These are phyloP conservation scores for Alca torda DNA, from an alignment of 2,797 vertebrate species.

Conservation along the genomic window DNA sequence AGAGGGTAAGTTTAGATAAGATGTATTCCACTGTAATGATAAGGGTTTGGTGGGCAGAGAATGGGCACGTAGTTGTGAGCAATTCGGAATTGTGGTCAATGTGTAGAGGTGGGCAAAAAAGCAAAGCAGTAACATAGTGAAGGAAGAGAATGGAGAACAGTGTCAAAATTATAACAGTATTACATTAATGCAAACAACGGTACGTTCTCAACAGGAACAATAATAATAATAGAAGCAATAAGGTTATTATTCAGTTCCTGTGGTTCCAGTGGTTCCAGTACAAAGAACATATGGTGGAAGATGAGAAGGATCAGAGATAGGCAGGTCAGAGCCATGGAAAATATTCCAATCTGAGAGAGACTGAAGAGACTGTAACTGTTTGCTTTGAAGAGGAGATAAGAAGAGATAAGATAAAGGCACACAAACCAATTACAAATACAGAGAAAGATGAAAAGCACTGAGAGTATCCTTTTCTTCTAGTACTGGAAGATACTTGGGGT, in stretches of 20 bases:
- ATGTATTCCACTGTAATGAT: background rate
- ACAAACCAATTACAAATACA: background rate
- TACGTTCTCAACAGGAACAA: background rate
- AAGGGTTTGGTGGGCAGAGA: background rate
- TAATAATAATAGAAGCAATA: background rate
- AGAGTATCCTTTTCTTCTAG: background rate
- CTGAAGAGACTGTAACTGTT: background rate
- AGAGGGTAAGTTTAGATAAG: background rate
- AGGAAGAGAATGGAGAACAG: background rate
- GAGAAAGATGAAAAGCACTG: background rate
- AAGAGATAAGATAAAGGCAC: background rate
- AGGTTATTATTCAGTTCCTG: background rate
- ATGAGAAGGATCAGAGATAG: background rate
- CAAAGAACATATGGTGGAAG: background rate
- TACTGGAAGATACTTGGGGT: background rate
- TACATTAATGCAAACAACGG: background rate
- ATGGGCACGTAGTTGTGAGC: background rate
- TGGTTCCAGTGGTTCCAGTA: background rate
- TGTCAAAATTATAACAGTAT: background rate
- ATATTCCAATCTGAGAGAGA: background rate
- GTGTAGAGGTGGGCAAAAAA: background rate
- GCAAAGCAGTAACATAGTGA: background rate
- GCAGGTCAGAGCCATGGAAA: background rate
- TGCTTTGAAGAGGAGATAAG: conserved; percentile 9
- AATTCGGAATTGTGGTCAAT: background rate